Conservation (phyloP, 2,797 vertebrate species). For the Oryzias sinensis region DNA sequence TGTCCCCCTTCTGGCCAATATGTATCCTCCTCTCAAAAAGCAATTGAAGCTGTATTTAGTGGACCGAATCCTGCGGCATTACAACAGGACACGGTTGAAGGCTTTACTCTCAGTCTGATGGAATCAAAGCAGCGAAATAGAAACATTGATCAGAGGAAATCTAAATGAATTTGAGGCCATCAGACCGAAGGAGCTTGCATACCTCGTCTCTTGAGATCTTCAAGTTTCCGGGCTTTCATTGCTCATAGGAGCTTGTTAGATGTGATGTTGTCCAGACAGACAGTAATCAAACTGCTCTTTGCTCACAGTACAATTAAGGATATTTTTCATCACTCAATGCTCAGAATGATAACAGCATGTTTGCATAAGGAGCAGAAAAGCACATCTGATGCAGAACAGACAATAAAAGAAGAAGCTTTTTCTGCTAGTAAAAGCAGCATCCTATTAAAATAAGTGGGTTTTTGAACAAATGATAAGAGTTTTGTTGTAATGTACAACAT, state of each 20-base stretch:
- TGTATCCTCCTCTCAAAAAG: neutral
- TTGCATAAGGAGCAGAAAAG: slow-evolving; percentile 28
- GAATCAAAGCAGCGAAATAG: slow-evolving; percentile 11
- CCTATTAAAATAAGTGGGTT: too few relatives aligned
- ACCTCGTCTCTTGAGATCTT: neutral
- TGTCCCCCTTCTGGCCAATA: neutral
- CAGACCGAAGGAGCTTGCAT: neutral
- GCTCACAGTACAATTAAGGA: slow-evolving; percentile 1
- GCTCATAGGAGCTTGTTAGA: slow-evolving; percentile 2
- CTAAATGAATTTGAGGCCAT: slow-evolving; percentile 8
- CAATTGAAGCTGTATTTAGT: slow-evolving; percentile 3
- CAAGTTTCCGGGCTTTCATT: neutral
- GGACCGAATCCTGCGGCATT: neutral
- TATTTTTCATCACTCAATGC: neutral
- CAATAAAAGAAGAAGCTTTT: slow-evolving; percentile 15
- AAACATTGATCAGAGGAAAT: slow-evolving; percentile 8
- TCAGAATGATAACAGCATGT: slow-evolving; percentile 21
- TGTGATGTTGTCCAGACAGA: slow-evolving; percentile 15
- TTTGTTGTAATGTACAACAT: too few relatives aligned
- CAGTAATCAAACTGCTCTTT: slow-evolving; percentile 6
- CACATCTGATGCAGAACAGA: slow-evolving; percentile 16
- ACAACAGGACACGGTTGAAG: neutral
- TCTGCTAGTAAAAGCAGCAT: too few relatives aligned
- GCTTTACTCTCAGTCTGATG: slow-evolving; percentile 14
- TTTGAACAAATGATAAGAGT: too few relatives aligned